Evolutionary conservation across 2,888 invertebrate genomes (phyloP).

Genomic region (Eupithecia pulchellata): DNA sequence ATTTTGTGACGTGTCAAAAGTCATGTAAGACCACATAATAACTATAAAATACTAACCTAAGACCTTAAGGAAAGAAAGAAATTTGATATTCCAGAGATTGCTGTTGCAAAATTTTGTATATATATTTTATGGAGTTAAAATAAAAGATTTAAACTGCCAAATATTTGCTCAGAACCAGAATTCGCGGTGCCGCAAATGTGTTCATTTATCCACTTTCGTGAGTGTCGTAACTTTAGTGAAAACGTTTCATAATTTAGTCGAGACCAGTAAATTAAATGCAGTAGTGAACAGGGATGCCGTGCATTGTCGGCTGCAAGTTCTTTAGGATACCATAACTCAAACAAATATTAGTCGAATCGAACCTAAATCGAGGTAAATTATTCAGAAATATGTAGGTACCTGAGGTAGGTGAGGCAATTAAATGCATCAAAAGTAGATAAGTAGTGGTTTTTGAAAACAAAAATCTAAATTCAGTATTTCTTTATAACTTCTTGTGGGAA

Average conservation of each 20-base stretch:
- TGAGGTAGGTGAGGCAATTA: too few relatives aligned
- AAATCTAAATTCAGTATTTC: too few relatives aligned
- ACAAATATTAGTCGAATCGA: neutral
- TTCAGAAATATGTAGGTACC: neutral
- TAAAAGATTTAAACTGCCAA: neutral
- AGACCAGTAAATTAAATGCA: neutral
- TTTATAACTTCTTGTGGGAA: too few relatives aligned
- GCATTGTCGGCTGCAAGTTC: neutral
- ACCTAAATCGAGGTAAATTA: neutral
- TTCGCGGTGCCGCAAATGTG: neutral
- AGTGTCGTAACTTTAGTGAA: neutral
- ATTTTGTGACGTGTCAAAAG: too few relatives aligned
- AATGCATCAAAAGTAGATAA: too few relatives aligned
- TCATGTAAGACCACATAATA: too few relatives aligned
- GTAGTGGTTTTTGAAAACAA: too few relatives aligned
- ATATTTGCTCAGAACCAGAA: neutral
- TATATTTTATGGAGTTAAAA: neutral
- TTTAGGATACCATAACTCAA: neutral
- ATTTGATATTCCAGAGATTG: too few relatives aligned
- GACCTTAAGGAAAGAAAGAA: too few relatives aligned
- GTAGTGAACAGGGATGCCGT: neutral
- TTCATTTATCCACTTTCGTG: constrained; percentile 1
- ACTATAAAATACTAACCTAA: too few relatives aligned
- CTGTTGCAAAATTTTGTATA: too few relatives aligned
- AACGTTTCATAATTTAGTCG: neutral